phyloP scores from a whole-genome alignment of 1,140 invertebrate genomes.

The Drosophila ercepeae region DNA sequence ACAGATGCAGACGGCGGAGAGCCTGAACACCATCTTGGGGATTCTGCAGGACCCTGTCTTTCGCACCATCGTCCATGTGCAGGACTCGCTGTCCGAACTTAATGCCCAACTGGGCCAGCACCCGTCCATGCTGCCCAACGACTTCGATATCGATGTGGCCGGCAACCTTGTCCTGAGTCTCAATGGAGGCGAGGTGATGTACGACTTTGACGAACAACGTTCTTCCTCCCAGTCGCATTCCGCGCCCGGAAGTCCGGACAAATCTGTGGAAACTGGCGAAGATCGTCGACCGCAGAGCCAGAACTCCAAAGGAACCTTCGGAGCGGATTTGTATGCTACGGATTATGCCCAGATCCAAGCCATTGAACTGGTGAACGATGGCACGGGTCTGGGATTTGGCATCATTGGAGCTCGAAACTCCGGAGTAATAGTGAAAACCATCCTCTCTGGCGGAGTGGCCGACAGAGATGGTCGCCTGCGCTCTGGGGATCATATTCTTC shows the following conservation, averaged over 20 bases:
- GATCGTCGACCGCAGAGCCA: constrained; percentile 84
- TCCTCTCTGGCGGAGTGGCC: constrained; percentile 96
- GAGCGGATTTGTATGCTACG: constrained; percentile 91
- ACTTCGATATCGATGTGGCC: constrained; percentile 91
- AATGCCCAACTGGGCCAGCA: constrained; percentile 93
- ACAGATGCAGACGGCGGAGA: constrained; percentile 91
- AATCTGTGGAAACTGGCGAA: constrained; percentile 63
- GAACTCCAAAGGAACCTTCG: constrained; percentile 82
- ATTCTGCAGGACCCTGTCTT: constrained; percentile 97
- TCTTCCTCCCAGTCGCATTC: constrained; percentile 83
- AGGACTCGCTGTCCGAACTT: constrained; percentile 92
- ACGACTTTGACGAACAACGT: constrained; percentile 85
- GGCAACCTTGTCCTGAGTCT: constrained; percentile 88
- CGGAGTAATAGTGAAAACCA: constrained; percentile 98
- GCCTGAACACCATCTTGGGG: constrained; percentile 93
- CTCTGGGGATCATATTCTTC: constrained; percentile 98
- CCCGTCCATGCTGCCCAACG: constrained; percentile 95
- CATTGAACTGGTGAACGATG: constrained; percentile 97
- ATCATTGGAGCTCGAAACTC: constrained; percentile 97
- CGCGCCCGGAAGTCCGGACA: constrained; percentile 82
- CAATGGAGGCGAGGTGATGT: constrained; percentile 85
- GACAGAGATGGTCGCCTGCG: constrained; percentile 96
- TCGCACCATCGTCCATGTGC: constrained; percentile 94
- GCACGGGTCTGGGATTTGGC: constrained; percentile 97
- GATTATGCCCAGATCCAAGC: constrained; percentile 98